Percentiles rank a stretch among this genome's conserved stretches.
These are phyloP conservation scores for Antheraea mylitta DNA, from an alignment of 1,140 invertebrate species.

Conservation along the genomic window DNA sequence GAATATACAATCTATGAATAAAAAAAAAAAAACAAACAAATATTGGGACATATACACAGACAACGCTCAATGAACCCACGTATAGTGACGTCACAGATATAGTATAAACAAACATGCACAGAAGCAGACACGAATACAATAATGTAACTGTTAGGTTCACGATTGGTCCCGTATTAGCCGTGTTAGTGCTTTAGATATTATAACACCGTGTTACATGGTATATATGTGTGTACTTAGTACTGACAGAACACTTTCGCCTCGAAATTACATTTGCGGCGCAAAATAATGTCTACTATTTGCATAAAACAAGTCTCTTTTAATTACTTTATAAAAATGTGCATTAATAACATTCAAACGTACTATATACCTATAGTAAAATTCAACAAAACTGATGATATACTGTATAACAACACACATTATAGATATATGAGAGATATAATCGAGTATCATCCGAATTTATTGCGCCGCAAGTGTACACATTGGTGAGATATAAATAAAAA, in stretches of 20 bases:
- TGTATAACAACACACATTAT: not conserved
- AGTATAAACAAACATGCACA: constrained; percentile 49
- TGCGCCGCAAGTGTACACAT: constrained; percentile 17
- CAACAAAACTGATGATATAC: too few relatives aligned
- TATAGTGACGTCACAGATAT: constrained; percentile 24
- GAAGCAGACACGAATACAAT: constrained; percentile 47
- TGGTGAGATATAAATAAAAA: not conserved
- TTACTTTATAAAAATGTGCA: too few relatives aligned
- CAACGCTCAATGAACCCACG: not conserved
- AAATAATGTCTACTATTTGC: not conserved
- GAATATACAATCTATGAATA: not conserved
- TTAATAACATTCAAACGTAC: too few relatives aligned
- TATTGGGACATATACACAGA: not conserved
- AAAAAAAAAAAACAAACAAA: not conserved
- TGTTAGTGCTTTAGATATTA: constrained; percentile 32
- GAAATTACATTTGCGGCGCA: constrained; percentile 9
- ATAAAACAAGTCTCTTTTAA: not conserved
- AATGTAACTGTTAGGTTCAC: constrained; percentile 29
- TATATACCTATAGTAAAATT: too few relatives aligned
- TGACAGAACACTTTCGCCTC: constrained; percentile 14
- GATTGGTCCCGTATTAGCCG: constrained; percentile 32
- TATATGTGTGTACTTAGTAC: not conserved
- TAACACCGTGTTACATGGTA: constrained; percentile 10
- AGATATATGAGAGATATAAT: not conserved
- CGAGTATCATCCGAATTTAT: not conserved